These are phyloP conservation scores for Arctia plantaginis DNA, from an alignment of 2,888 invertebrate species.

Conservation along the genomic window DNA sequence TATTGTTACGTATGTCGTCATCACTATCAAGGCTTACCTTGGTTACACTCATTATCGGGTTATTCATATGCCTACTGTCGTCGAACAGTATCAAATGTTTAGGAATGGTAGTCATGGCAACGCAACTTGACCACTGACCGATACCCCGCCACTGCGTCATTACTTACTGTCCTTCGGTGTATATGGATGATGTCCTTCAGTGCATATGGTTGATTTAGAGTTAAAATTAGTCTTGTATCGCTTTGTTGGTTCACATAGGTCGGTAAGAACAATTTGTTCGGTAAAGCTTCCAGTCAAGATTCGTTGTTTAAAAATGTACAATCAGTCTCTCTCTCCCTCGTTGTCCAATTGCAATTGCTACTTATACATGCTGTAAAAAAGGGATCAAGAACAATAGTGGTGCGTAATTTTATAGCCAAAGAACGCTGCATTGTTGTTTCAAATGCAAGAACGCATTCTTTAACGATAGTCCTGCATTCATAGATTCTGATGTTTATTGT, in stretches of 20 bases:
- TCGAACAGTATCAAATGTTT: not conserved
- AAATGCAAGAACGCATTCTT: slow-evolving; percentile 31
- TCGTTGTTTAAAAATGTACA: not conserved
- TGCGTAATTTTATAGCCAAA: slow-evolving; percentile 32
- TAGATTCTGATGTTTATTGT: slow-evolving; percentile 30
- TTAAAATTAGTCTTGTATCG: too few relatives aligned
- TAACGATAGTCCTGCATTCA: slow-evolving; percentile 25
- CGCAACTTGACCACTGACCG: not conserved
- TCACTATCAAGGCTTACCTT: not conserved
- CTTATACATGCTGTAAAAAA: slow-evolving; percentile 23
- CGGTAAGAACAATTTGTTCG: not conserved
- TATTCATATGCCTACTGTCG: not conserved
- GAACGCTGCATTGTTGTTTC: slow-evolving; percentile 24
- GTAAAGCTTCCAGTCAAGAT: not conserved
- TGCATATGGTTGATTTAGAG: not conserved
- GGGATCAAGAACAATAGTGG: slow-evolving; percentile 30
- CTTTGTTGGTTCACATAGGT: too few relatives aligned
- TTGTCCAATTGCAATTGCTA: slow-evolving; percentile 16
- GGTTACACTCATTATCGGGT: not conserved
- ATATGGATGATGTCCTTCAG: not conserved
- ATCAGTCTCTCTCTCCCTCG: not conserved
- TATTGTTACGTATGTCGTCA: not conserved
- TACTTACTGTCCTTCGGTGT: not conserved
- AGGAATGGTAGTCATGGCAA: not conserved
- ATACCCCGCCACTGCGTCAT: not conserved